Conservation (phyloP, 2,113 vertebrate genomes). For the Labeo catla region DNA sequence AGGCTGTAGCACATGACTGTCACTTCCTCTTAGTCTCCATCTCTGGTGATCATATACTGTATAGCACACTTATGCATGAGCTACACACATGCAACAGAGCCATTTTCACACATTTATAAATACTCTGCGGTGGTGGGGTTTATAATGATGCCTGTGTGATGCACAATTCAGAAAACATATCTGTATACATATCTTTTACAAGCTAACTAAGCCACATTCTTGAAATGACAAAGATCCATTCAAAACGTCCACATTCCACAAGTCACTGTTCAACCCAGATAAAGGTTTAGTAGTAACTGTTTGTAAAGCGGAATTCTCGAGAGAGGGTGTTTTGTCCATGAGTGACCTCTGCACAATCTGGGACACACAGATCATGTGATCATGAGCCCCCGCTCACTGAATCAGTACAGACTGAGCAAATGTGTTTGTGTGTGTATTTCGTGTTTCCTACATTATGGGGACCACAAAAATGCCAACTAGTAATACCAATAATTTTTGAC, state of each 20-base stretch:
- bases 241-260: not conserved
- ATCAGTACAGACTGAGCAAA: constrained; percentile 18
- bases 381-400: constrained; percentile 1
- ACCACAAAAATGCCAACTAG: no score
- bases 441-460: no score
- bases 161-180: not conserved
- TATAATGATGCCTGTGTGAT: not conserved
- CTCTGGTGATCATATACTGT: not conserved
- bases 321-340: constrained; percentile 14
- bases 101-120: constrained; percentile 13
- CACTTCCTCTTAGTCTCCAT: constrained; percentile 16
- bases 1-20: constrained; percentile 24
- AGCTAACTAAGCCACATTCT: constrained; percentile 8
- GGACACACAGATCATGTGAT: constrained; percentile 42
- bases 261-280: constrained; percentile 25
- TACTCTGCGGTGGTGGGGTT: not conserved
- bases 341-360: constrained; percentile 27
- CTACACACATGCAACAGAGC: not conserved
- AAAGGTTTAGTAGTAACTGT: not conserved
- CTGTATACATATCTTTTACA: not conserved
- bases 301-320: not conserved
- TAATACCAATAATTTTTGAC: no score
- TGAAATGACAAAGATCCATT: constrained; percentile 20
- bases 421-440: not conserved
- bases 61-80: not conserved